Evolutionary conservation across 2,888 invertebrate genomes (phyloP), one percentile per base, ranked within the genome.

Genomic region (Drosophila vallismaia): DNA sequence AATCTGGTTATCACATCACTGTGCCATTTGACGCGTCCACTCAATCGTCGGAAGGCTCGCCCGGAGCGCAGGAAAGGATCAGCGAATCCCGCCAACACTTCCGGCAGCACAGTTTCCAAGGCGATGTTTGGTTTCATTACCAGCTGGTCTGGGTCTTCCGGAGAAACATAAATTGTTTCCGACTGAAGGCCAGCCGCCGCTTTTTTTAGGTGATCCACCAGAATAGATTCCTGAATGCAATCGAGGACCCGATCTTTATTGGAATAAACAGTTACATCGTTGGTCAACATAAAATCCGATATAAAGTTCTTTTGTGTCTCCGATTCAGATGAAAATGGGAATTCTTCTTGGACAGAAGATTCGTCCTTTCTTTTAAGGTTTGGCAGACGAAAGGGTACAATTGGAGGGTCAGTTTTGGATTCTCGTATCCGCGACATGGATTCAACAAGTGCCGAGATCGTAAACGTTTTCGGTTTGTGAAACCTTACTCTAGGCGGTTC

Each of bases 111-210:
- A 1, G 92, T 92, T 71, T 92, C 92, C 2, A 94, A 75, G 0
- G 93, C 92, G 48, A 93, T 85, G 56, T 92, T 88, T 0, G 92
- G 89, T 62, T 90, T 90, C 90, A 94, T 91, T 42, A 87, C 85
- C 77, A 94, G 93, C 42, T 91, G 88, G 2, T 90, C 82, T 33
- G 92, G 90, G 2, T 90, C 82, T 45, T 92, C 90, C n/a, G 91
- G 86, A 52, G 90, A 92, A 72, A 91, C 92, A 91, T 89, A 79
- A 94, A 94, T 0, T 0, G 93, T 93, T 49, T 89, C 92, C 53
- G 94, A 94, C 87, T 93, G 93, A 69, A 94, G 90, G 4, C 94
- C 94, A 91, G 93, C 94, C 40, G 88, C 78, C 36, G 88, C 77
- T 14, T 80, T 78, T 52, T 91, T 91, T 0, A 91, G 56, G 66